These are phyloP conservation scores for Automeris io DNA, from an alignment of 2,888 invertebrate species.

Conservation along the genomic window DNA sequence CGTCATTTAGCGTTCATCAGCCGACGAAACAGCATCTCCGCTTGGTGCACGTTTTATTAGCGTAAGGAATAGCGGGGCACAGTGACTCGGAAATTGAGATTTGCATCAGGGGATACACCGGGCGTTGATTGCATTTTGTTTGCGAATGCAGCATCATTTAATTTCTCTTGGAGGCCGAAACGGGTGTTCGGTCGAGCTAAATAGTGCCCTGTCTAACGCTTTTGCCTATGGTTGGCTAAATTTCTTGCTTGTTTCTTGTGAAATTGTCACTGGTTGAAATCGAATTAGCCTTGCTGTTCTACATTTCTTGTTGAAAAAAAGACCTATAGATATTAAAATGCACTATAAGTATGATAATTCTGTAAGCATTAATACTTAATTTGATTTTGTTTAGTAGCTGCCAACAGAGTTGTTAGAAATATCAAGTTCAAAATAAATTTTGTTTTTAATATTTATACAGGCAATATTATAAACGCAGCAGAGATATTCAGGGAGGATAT, in stretches of 20 bases:
- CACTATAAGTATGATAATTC: no score
- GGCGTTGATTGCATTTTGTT: conserved; percentile 74
- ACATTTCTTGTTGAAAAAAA: no score
- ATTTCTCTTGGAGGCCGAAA: conserved; percentile 54
- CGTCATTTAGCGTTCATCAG: conserved; percentile 76
- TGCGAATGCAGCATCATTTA: conserved; percentile 68
- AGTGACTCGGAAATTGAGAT: conserved; percentile 71
- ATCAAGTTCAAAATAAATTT: no score
- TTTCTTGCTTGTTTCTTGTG: background rate
- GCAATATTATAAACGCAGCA: no score
- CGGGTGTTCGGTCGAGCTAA: conserved; percentile 47
- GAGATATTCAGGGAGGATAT: no score
- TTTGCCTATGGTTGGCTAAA: conserved; percentile 4
- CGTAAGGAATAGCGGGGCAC: conserved; percentile 75
- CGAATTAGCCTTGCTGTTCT: no score
- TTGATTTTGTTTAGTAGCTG: no score
- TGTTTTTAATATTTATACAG: no score
- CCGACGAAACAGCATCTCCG: conserved; percentile 72
- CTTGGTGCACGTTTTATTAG: conserved; percentile 75
- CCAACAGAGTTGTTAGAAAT: no score
- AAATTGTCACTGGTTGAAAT: no score
- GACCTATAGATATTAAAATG: no score
- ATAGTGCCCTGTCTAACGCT: conserved; percentile 39
- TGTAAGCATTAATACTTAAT: no score
- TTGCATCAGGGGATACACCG: conserved; percentile 66